A percentile compares a stretch with the other conserved stretches of the same genome.
These are phyloP conservation scores for Timema podura DNA, from an alignment of 2,888 invertebrate species.

Conservation along the genomic window DNA sequence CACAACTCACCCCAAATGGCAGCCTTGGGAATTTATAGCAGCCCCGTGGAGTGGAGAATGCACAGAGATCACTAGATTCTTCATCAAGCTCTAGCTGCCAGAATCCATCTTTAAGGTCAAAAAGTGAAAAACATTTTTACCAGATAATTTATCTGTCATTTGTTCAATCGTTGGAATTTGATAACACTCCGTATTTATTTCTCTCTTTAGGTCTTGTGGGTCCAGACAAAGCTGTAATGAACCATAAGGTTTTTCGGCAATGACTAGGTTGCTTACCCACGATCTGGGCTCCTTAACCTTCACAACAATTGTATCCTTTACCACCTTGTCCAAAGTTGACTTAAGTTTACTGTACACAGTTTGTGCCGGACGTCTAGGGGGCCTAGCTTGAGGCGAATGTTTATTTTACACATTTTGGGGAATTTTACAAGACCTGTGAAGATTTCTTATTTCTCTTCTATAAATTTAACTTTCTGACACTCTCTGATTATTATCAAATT, in stretches of 20 bases:
- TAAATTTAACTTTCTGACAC: neutral
- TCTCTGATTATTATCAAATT: neutral
- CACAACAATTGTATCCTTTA: neutral
- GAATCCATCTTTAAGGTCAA: conserved; percentile 7
- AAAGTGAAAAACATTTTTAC: neutral
- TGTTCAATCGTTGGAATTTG: conserved; percentile 4
- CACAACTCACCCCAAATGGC: neutral
- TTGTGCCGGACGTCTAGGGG: neutral
- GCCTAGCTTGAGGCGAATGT: neutral
- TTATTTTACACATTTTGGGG: neutral
- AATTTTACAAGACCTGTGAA: conserved; percentile 1
- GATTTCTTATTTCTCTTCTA: neutral
- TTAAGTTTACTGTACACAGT: neutral
- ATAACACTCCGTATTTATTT: conserved; percentile 12
- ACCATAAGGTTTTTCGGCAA: conserved; percentile 20
- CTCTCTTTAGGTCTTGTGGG: conserved; percentile 20
- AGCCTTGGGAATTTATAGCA: neutral
- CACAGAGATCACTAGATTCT: neutral
- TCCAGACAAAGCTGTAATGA: conserved; percentile 18
- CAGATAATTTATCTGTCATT: neutral
- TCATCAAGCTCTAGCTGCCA: neutral
- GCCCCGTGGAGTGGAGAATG: neutral
- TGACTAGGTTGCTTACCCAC: conserved; percentile 19
- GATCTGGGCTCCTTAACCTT: conserved; percentile 9
- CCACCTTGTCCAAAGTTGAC: neutral